phyloP scores from a whole-genome alignment of 2,113 vertebrate species.

The Pangasianodon gigas region DNA sequence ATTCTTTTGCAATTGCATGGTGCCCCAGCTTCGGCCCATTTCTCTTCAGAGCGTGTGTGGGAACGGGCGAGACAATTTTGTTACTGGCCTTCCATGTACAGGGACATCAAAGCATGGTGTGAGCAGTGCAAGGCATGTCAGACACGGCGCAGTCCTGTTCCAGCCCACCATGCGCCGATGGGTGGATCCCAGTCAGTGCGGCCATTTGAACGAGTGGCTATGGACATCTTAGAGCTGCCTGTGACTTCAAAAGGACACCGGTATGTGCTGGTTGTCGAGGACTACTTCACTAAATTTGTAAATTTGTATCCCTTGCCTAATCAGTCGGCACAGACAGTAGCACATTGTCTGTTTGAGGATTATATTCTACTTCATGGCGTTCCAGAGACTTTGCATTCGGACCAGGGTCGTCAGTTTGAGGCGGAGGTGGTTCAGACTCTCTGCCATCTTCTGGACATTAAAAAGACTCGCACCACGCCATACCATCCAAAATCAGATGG shows the following conservation, averaged over 20 bases:
- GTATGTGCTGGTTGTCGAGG: background rate
- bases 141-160: background rate
- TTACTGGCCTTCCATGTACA: too few species aligned
- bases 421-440: background rate
- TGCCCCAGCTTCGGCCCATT: slow-evolving; percentile 17
- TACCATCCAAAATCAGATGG: background rate
- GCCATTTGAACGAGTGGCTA: slow-evolving; percentile 31
- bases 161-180: too few species aligned
- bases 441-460: too few species aligned
- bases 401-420: background rate
- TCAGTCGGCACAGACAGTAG: background rate
- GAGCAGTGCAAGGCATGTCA: slow-evolving; percentile 31
- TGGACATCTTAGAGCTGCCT: too few species aligned
- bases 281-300: background rate
- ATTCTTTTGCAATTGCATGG: slow-evolving; percentile 25
- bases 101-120: slow-evolving; percentile 33
- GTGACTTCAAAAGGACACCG: too few species aligned
- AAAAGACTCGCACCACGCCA: too few species aligned
- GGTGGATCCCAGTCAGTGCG: too few species aligned
- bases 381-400: background rate
- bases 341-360: background rate
- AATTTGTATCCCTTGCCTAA: background rate
- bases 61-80: too few species aligned
- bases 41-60: too few species aligned
- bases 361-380: background rate